Conservation (phyloP, 2,797 vertebrate genomes). For the Poecilia velifera region DNA sequence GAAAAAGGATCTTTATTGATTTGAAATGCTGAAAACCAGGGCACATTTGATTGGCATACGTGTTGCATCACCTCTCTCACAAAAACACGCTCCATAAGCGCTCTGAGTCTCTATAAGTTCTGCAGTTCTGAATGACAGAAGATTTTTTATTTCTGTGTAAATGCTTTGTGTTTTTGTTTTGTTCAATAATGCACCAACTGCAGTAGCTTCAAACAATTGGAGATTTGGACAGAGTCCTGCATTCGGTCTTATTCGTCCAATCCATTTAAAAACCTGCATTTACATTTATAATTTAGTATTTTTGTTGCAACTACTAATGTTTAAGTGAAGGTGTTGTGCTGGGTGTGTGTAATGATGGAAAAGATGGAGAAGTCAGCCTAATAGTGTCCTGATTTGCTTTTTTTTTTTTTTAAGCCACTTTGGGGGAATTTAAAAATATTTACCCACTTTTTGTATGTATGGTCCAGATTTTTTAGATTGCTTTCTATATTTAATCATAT, state of each 20-base stretch:
- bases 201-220: background rate
- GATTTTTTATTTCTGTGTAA: background rate
- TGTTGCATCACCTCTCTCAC: constrained; percentile 13
- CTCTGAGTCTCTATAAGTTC: background rate
- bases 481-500: background rate
- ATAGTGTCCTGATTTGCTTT: background rate
- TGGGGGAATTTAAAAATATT: background rate
- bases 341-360: background rate
- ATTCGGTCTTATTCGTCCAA: background rate
- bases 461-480: background rate
- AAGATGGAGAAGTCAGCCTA: background rate
- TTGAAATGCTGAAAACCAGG: background rate
- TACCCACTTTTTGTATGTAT: background rate
- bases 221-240: background rate
- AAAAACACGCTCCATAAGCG: background rate
- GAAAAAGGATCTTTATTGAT: background rate
- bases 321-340: background rate
- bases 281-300: background rate
- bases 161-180: background rate
- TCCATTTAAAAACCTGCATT: background rate
- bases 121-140: constrained; percentile 1
- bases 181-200: constrained; percentile 1
- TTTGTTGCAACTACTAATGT: background rate
- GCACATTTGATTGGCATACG: constrained; percentile 4
- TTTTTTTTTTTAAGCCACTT: background rate